These are phyloP conservation scores for Ommatoiulus sabulosus DNA, from an alignment of 2,888 invertebrate species.

Conservation along the genomic window DNA sequence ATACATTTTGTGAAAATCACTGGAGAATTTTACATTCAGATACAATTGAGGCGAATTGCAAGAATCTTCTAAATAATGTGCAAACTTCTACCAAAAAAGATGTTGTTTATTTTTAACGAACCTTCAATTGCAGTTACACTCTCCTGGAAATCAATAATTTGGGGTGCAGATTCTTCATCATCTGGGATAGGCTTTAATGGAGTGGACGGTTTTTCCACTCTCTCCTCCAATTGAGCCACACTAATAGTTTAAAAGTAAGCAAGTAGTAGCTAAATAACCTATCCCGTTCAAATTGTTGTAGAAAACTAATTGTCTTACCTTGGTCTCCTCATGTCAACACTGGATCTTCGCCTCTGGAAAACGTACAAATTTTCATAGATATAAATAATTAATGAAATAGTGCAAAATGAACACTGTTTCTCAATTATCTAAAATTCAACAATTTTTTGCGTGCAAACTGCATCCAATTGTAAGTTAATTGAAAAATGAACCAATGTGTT, in stretches of 20 bases:
- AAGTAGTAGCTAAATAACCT: background rate
- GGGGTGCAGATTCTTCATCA: conserved; percentile 82
- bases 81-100: background rate
- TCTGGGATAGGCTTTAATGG: conserved; percentile 82
- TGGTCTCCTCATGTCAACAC: conserved; percentile 81
- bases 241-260: conserved; percentile 65
- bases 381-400: too few species aligned
- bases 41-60: background rate
- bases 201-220: conserved; percentile 90
- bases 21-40: background rate
- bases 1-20: background rate
- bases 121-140: conserved; percentile 98
- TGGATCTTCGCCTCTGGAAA: conserved; percentile 78
- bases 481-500: background rate
- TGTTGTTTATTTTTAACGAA: conserved; percentile 66
- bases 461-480: too few species aligned
- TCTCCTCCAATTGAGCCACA: conserved; percentile 89
- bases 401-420: too few species aligned
- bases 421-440: too few species aligned
- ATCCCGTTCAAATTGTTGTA: background rate
- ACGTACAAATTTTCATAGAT: conserved; percentile 27
- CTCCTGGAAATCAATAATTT: conserved; percentile 92
- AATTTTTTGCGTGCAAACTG: too few species aligned
- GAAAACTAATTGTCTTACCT: conserved; percentile 56
- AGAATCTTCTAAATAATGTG: too few species aligned